A percentile compares a stretch with the other conserved stretches of the same genome.
phyloP scores from a whole-genome alignment of 2,888 invertebrate species.

The Leptura quadrifasciata region DNA sequence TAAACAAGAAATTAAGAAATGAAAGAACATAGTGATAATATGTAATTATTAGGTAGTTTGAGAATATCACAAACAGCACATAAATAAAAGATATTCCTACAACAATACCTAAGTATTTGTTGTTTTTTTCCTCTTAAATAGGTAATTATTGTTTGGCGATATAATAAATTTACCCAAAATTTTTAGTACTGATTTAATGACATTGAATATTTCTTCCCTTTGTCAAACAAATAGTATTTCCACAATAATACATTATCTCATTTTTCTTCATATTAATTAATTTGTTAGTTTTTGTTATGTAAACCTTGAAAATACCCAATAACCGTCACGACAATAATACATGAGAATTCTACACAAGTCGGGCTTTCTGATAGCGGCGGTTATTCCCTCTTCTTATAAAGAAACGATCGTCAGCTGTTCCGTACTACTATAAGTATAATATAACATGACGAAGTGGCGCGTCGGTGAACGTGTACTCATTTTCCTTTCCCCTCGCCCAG shows the following conservation, averaged over 20 bases:
- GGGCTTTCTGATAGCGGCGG: conserved; percentile 26
- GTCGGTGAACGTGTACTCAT: conserved; percentile 27
- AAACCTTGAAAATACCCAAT: conserved; percentile 8
- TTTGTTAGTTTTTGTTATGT: background rate
- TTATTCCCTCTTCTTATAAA: conserved; percentile 27
- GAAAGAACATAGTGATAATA: too few relatives aligned
- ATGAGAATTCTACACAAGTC: background rate
- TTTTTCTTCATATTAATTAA: background rate
- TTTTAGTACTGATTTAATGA: too few relatives aligned
- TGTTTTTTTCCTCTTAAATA: too few relatives aligned
- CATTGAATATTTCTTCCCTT: too few relatives aligned
- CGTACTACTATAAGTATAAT: conserved; percentile 8
- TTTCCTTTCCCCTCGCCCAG: conserved; percentile 18
- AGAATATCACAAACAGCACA: background rate
- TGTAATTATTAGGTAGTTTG: too few relatives aligned
- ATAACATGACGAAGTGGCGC: conserved; percentile 23
- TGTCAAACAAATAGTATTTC: too few relatives aligned
- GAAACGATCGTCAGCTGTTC: conserved; percentile 41
- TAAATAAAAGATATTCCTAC: background rate
- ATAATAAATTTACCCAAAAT: too few relatives aligned
- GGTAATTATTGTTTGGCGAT: too few relatives aligned
- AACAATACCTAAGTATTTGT: background rate
- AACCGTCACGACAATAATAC: background rate
- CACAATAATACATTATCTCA: background rate
- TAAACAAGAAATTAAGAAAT: too few relatives aligned